Evolutionary conservation across 2,888 invertebrate genomes (phyloP).

Genomic region (Hemaris fuciformis): DNA sequence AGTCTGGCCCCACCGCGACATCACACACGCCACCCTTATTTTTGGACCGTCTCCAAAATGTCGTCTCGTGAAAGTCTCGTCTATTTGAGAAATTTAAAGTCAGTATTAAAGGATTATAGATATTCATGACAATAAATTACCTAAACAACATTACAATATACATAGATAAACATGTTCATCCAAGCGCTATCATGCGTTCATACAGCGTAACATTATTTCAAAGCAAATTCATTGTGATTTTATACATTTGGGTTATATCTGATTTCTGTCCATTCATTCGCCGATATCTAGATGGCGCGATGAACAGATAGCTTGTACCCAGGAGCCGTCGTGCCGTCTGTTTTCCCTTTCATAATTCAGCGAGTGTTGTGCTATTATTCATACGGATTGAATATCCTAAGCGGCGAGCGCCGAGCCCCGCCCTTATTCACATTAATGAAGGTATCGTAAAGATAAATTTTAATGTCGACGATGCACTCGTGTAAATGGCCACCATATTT

Average conservation of each 20-base stretch:
- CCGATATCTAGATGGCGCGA: background rate
- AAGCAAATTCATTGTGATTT: background rate
- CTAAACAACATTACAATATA: too few relatives aligned
- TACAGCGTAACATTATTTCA: background rate
- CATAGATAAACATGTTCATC: background rate
- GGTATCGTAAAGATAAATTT: conserved; percentile 36
- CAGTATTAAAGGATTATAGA: too few relatives aligned
- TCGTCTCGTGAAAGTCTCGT: too few relatives aligned
- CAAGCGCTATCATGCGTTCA: background rate
- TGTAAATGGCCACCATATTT: conserved; percentile 4
- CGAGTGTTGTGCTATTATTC: conserved; percentile 46
- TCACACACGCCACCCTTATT: too few relatives aligned
- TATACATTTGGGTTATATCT: background rate
- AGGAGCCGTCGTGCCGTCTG: background rate
- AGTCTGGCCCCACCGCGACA: too few relatives aligned
- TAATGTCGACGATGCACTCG: conserved; percentile 21
- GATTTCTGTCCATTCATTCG: background rate
- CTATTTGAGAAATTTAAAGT: too few relatives aligned
- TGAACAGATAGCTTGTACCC: background rate
- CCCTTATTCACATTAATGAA: conserved; percentile 35
- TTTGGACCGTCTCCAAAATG: too few relatives aligned
- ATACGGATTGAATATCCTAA: conserved; percentile 53
- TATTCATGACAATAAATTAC: too few relatives aligned
- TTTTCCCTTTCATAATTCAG: conserved; percentile 41
- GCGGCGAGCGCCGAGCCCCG: conserved; percentile 4